A percentile compares a stretch with the other conserved stretches of the same genome.
Conservation (phyloP, 1,140 invertebrate genomes). For the Reticulitermes speratus region DNA sequence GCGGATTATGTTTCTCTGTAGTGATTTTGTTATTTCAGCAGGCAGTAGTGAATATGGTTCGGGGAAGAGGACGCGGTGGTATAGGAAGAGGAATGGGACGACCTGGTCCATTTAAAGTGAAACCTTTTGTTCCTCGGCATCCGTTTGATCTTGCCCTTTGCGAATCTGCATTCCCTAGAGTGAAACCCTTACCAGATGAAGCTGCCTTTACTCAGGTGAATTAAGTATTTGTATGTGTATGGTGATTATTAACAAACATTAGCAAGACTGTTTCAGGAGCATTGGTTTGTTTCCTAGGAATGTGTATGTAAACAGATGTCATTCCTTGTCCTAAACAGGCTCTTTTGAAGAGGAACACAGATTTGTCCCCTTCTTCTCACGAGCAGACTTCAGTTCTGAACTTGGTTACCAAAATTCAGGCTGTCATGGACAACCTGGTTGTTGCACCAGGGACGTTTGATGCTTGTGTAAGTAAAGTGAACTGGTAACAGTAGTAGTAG, state of each 20-base stretch:
- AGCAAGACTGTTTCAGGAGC: background rate
- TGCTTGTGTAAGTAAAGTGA: slow-evolving; percentile 82
- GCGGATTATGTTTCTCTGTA: background rate
- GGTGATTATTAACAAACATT: background rate
- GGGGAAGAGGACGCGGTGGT: slow-evolving; percentile 37
- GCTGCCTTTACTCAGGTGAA: slow-evolving; percentile 75
- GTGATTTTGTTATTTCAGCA: background rate
- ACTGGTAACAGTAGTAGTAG: background rate
- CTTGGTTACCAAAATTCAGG: slow-evolving; percentile 90
- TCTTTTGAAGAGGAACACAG: slow-evolving; percentile 84
- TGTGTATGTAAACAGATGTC: background rate
- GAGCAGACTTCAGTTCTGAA: slow-evolving; percentile 90
- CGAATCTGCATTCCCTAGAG: slow-evolving; percentile 83
- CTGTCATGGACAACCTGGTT: slow-evolving; percentile 89
- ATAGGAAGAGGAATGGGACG: slow-evolving; percentile 43
- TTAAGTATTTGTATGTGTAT: background rate
- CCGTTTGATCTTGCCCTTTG: slow-evolving; percentile 89
- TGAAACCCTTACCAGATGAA: slow-evolving; percentile 80
- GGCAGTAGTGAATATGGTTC: slow-evolving; percentile 24
- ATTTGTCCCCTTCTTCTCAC: slow-evolving; percentile 82
- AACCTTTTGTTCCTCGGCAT: slow-evolving; percentile 78
- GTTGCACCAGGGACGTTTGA: slow-evolving; percentile 91
- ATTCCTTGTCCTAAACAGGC: slow-evolving; percentile 57
- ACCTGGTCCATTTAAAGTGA: slow-evolving; percentile 47
- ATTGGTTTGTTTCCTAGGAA: no score